Percentiles rank a stretch among this genome's conserved stretches.
phyloP scores from a whole-genome alignment of 2,888 invertebrate genomes.

The Amblyjoppa proteus region DNA sequence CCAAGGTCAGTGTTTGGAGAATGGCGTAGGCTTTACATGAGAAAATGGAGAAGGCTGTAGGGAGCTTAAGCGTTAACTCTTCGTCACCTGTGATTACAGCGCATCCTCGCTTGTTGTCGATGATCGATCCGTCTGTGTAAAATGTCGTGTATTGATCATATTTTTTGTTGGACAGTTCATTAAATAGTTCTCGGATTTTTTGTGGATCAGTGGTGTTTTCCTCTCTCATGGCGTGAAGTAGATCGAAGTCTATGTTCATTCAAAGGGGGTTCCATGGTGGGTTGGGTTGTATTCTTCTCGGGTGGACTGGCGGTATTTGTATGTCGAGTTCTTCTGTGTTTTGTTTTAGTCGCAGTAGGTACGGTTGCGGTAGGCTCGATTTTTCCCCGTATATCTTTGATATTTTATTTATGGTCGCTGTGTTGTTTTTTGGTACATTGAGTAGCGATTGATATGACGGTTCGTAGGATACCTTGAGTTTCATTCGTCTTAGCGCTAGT shows the following conservation, averaged over 20 bases:
- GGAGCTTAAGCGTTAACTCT: constrained; percentile 16
- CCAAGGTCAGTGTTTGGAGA: not conserved
- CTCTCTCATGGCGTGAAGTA: not conserved
- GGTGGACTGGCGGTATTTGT: not conserved
- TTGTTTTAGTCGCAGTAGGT: not conserved
- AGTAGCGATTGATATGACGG: no score
- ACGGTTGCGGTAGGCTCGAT: not conserved
- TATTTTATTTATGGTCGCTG: not conserved
- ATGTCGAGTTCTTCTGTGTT: not conserved
- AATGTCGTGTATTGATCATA: not conserved
- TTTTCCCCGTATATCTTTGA: not conserved
- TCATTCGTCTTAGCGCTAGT: constrained; percentile 1
- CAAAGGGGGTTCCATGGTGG: not conserved
- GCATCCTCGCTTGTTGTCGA: not conserved
- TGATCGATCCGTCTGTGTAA: not conserved
- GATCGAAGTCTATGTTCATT: not conserved
- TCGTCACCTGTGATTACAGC: not conserved
- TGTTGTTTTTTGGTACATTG: no score
- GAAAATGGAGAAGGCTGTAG: constrained; percentile 4
- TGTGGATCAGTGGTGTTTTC: not conserved
- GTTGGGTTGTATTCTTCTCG: not conserved
- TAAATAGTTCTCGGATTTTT: not conserved
- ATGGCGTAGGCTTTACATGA: constrained; percentile 22
- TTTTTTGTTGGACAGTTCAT: not conserved
- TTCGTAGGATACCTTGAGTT: not conserved